Evolutionary conservation across 2,888 invertebrate species (phyloP), one percentile per base, ranked within the genome.

Genomic region (Tipula confusa): DNA sequence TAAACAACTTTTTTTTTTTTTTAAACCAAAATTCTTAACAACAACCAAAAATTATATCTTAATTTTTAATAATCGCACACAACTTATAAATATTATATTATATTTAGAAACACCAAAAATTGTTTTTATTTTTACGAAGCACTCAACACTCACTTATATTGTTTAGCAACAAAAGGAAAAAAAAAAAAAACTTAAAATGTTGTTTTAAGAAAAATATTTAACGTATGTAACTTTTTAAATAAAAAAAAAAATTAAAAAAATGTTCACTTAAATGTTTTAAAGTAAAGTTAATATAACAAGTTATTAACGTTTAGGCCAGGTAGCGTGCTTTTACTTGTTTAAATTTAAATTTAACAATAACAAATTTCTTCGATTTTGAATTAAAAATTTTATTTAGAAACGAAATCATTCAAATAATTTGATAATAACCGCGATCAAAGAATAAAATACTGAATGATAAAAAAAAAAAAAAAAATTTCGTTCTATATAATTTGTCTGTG

Each of bases 271-370:
- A 1, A 2, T n/a, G n/a, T n/a, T n/a, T 24, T 64, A 64, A 1
- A 1, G 24, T 64, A 64, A 38, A 15, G 1, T n/a, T n/a, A 64
- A 18, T 24, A 24, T 18, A 7, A n/a, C n/a, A n/a, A n/a, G n/a
- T n/a, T n/a, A n/a, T n/a, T n/a, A n/a, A n/a, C n/a, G n/a, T 64
- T 24, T 64, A 24, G 9, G 3, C 1, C n/a, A 64, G 24, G 9
- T 64, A 24, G 11, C 24, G 2, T 9, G 64, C 64, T 64, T 64
- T 24, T 6, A 24, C 64, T 64, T 64, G 64, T 64, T 64, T 64
- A 64, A 64, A 64, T 64, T 64, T 64, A 13, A 64, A 64, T 64
- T 64, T 64, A 64, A 64, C 64, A 64, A 64, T 64, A 64, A 64
- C 64, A 9, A 64, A 64, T 64, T 64, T 64, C 0, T 24, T 64